Evolutionary conservation across 2,888 invertebrate species (phyloP).

Genomic region (Allacma fusca): DNA sequence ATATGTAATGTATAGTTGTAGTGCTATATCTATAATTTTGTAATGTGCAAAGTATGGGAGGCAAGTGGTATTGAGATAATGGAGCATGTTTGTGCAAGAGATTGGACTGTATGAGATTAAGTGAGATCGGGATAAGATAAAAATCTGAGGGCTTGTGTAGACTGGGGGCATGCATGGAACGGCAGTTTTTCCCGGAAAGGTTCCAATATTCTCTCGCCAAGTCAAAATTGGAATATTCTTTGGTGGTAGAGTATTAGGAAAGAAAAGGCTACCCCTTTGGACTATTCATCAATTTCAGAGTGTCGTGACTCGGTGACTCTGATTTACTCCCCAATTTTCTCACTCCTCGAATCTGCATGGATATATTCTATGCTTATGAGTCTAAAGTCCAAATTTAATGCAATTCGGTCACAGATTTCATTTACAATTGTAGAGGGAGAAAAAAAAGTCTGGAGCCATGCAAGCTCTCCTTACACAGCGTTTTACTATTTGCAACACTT

Average conservation of each 20-base stretch:
- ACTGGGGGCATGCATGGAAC: background rate
- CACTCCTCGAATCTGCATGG: background rate
- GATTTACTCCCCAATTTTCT: slow-evolving; percentile 23
- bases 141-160: background rate
- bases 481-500: no score
- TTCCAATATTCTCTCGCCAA: background rate
- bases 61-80: background rate
- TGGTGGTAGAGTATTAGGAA: background rate
- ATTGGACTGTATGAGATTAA: background rate
- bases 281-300: slow-evolving; percentile 36
- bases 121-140: slow-evolving; percentile 1
- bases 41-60: background rate
- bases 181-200: background rate
- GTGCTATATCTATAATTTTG: no score
- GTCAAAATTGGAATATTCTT: background rate
- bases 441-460: no score
- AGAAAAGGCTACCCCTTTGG: slow-evolving; percentile 3
- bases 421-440: background rate
- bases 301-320: slow-evolving; percentile 31
- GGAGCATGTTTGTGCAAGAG: background rate
- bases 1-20: no score
- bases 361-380: background rate
- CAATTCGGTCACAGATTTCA: slow-evolving; percentile 3
- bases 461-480: no score
- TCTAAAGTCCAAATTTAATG: background rate